Evolutionary conservation across 1,140 invertebrate species (phyloP), one percentile per base, ranked within the genome.

Genomic region (Bombyx mandarina): DNA sequence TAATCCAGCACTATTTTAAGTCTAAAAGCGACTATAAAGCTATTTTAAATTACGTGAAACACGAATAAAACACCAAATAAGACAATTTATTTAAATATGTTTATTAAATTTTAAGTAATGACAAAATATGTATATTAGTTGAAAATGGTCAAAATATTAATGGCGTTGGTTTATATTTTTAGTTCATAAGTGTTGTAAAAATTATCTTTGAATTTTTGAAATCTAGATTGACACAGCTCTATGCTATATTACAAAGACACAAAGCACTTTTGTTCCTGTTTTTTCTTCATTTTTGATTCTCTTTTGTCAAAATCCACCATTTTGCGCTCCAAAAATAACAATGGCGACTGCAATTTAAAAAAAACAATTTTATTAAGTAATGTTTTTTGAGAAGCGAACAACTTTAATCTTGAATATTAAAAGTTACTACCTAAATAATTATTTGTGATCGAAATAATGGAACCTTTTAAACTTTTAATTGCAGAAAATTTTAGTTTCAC

Each of bases 401-500:
- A 35, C 26, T 35, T 35, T 35, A 35, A 35, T 35, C 26, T 35
- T 35, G 26, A 35, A 49, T 7, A 12, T 10, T 49, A 49, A 49
- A 49, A 49, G 48, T n/a, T 18, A 49, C 10, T 22, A 18, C 12
- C 12, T 18, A 22, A 49, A 49, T 7, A 49, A 4, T 7, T 54
- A 35, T 45, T 45, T 9, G 45, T 12, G 8, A 12, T 26, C 8
- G 49, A 49, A 35, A 8, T 43, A 54, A 45, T 64, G 61, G 71
- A 76, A 82, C 80, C 77, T 82, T 86, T 85, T 77, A 83, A 86
- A 82, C 80, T 86, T 86, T 86, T 86, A 83, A 83, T 86, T 86
- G 82, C 82, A 83, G 69, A 69, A 65, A 45, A 57, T 63, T 60
- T 43, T 63, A 70, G 54, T 61, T 64, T 26, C 58, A 73, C 69